Evolutionary conservation across 2,113 vertebrate genomes (phyloP), one percentile per base, ranked within the genome.

Genomic region (Bufo bufo): DNA sequence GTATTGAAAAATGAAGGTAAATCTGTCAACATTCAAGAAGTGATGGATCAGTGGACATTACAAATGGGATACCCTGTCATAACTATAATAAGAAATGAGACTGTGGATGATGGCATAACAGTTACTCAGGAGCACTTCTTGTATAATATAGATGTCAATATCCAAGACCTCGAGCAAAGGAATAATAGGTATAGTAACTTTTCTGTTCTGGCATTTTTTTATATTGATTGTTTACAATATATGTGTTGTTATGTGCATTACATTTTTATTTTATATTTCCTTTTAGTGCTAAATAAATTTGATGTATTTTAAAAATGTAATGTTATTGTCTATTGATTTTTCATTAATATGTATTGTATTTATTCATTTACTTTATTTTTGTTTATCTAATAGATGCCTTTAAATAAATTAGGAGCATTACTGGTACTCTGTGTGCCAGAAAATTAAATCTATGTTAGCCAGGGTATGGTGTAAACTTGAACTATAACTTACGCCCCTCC

Each of bases 11-110:
- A 95, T 13, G 96, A 97, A 92, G 97, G 98, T 89, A 97, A 96
- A 92, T 96, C 96, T 91, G 96, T 99, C 88, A 96, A 99, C 92
- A 96, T 99, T 56, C 96, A 97, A 65, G 95, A 96, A 91, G 97
- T 99, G 89, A 99, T 99, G 98, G 97, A 99, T 93, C 95, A 96
- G 77, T 99, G 98, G 98, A 99, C 98, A 14, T 95, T 99, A 14
- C 98, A 99, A 90, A 99, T 98, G 98, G 98, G 98, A 43, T 99
- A 99, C 91, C 98, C 98, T 10, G 97, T 99, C 74, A 94, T 99
- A 84, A 98, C 97, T 91, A 95, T 99, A 92, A 94, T 95, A 92
- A 96, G 96, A 94, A 97, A 99, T 92, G 95, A 95, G 91, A 96
- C 94, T 86, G 91, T 94, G 33, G 96, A 96, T 89, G 90, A 94